Evolutionary conservation across 2,797 vertebrate species (phyloP), one percentile per base, ranked within the genome.

Genomic region (Cossypha niveicapilla): DNA sequence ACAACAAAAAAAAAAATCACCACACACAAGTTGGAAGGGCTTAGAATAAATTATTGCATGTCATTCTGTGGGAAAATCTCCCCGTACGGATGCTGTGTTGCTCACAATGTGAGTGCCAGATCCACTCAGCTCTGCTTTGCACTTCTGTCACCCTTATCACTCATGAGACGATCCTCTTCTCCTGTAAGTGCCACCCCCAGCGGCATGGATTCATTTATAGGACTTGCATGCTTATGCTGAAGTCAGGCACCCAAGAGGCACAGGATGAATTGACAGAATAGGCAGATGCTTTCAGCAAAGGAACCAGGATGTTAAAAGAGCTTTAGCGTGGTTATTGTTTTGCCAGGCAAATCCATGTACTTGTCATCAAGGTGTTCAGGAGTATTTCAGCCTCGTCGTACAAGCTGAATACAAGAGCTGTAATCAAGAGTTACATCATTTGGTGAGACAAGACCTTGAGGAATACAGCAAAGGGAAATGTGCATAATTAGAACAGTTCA

Each of bases 301-400:
- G 81, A 86, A 78, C 90, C 2, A 5, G 92, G 82, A 95, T 81
- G 91, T 88, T 93, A 93, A 93, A 88, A 95, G 90, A 97, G 95
- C 89, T 89, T 95, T 71, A 91, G 48, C 37, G 1, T 57, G 70
- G 80, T 94, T 93, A 94, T 96, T 97, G 90, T 96, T 97, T 97
- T 96, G 91, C 92, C 94, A 97, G 92, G 91, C 84, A 94, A 88
- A 96, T 88, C 81, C 92, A 89, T 96, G 96, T 94, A 90, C 92
- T 97, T 97, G 96, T 97, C 97, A 96, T 96, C 93, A 96, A 96
- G 96, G 95, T 97, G 95, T 96, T 96, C 63, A 19, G 83, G 93
- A 94, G 84, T 80, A 89, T 93, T 94, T 95, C 92, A 93, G 80
- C 62, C 70, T 91, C 58, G 18, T 94, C 0, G 81, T 97, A 96